phyloP scores from a whole-genome alignment of 2,113 vertebrate species.

The Cygnus buccinator region DNA sequence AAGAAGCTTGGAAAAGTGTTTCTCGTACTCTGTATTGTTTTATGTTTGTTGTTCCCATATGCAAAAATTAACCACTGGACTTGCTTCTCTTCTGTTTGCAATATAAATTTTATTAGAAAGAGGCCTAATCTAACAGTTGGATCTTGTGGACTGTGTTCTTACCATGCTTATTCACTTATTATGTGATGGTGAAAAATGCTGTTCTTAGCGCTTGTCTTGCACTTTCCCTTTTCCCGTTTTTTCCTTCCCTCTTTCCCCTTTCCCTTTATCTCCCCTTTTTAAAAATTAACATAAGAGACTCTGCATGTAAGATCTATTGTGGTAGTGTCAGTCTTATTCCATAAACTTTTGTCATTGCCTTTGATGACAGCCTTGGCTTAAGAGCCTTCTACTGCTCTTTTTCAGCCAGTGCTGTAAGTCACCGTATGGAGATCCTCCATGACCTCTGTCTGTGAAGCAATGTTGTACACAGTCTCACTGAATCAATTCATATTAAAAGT shows the following conservation, averaged over 20 bases:
- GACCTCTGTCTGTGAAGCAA: neutral
- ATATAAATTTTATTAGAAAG: neutral
- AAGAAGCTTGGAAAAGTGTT: neutral
- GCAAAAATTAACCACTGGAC: neutral
- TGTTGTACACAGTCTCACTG: neutral
- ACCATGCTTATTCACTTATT: neutral
- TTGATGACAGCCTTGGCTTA: neutral
- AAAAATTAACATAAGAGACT: neutral
- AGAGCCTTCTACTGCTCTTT: neutral
- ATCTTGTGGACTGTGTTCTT: neutral
- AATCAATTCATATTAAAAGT: neutral
- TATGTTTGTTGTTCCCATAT: neutral
- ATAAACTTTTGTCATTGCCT: neutral
- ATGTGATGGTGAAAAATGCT: neutral
- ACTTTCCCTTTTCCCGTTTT: neutral
- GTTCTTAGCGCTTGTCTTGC: neutral
- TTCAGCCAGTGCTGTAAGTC: neutral
- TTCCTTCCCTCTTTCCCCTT: neutral
- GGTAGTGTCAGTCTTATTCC: neutral
- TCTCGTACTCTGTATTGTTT: neutral
- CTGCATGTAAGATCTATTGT: neutral
- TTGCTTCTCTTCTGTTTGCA: neutral
- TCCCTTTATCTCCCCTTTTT: neutral
- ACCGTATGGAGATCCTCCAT: neutral
- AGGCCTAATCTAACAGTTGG: neutral